These are phyloP conservation scores for Hetaerina americana DNA, from an alignment of 1,140 invertebrate genomes.

Conservation along the genomic window DNA sequence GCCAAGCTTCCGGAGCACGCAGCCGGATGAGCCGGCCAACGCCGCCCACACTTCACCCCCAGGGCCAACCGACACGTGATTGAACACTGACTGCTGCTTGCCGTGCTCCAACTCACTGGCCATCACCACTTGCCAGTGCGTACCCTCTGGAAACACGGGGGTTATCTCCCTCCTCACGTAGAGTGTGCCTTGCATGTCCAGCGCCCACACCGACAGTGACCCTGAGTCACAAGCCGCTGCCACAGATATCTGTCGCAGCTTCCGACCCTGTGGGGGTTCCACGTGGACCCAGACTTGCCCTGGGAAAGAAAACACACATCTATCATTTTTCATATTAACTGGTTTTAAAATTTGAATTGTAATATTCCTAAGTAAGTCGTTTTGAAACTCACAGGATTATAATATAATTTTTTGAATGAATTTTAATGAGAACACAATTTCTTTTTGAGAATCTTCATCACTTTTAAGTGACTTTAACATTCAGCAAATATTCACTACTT, in stretches of 20 bases:
- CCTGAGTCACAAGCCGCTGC: conserved; percentile 26
- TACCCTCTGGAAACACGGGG: conserved; percentile 55
- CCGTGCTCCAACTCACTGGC: background rate
- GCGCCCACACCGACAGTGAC: conserved; percentile 50
- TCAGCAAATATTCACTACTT: no score
- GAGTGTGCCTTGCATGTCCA: conserved; percentile 45
- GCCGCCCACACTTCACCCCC: background rate
- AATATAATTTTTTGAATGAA: no score
- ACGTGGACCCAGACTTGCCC: conserved; percentile 44
- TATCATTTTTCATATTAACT: no score
- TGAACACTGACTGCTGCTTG: background rate
- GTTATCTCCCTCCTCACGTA: conserved; percentile 53
- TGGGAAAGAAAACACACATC: conserved; percentile 21
- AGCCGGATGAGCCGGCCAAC: background rate
- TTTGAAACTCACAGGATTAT: no score
- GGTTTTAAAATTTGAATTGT: no score
- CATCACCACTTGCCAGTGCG: conserved; percentile 42
- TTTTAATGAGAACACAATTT: no score
- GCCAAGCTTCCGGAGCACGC: background rate
- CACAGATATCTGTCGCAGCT: conserved; percentile 63
- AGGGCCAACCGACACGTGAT: background rate
- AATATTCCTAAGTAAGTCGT: no score
- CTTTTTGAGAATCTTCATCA: no score
- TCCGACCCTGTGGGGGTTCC: conserved; percentile 46
- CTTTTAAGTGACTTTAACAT: no score